phyloP scores from a whole-genome alignment of 2,113 vertebrate species.

The Calidris pugnax region DNA sequence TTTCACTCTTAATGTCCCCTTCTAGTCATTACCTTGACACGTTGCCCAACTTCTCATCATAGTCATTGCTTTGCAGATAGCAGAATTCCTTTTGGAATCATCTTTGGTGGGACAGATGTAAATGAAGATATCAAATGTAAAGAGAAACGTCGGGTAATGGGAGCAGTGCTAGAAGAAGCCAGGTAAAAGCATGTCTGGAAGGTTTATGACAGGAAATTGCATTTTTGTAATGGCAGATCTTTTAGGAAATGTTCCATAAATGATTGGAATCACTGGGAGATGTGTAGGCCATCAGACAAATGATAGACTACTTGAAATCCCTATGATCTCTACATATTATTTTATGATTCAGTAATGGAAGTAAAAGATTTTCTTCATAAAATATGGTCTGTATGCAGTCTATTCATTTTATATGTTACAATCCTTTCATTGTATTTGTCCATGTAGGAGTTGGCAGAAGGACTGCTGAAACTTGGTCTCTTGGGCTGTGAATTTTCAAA shows the following conservation, averaged over 20 bases:
- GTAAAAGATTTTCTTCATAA: neutral
- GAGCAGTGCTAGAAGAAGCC: constrained; percentile 85
- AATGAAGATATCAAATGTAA: constrained; percentile 89
- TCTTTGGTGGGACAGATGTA: constrained; percentile 95
- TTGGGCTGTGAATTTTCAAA: neutral
- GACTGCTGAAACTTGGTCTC: neutral
- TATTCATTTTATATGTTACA: neutral
- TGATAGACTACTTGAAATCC: neutral
- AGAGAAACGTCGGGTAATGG: constrained; percentile 86
- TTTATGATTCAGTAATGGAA: neutral
- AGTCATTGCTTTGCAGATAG: constrained; percentile 72
- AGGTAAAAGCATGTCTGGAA: constrained; percentile 74
- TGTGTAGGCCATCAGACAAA: neutral
- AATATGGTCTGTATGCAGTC: neutral
- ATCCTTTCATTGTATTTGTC: neutral
- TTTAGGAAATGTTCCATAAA: neutral
- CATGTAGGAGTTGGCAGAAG: neutral
- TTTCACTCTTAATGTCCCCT: neutral
- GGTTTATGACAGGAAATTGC: neutral
- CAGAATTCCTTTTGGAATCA: constrained; percentile 86
- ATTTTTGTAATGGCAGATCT: neutral
- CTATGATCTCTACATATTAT: neutral
- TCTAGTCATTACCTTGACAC: accelerated
- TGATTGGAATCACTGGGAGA: neutral
- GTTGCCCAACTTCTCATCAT: neutral